Conservation (phyloP, 2,888 invertebrate species). For the Agrochola macilenta region DNA sequence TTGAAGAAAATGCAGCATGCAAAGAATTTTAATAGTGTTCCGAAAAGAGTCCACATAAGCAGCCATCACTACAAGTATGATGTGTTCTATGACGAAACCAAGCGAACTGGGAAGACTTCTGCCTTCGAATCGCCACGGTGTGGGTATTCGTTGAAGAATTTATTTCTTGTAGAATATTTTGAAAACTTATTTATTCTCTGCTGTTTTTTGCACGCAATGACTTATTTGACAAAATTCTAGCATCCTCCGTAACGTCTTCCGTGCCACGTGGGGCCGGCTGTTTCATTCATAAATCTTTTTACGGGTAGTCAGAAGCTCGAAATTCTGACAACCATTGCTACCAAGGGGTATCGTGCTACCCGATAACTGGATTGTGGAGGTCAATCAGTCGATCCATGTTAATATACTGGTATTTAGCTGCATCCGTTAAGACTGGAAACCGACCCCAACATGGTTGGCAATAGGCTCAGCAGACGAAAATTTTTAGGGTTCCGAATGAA, state of each 20-base stretch:
- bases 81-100: slow-evolving; percentile 62
- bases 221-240: background rate
- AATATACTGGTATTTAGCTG: no score
- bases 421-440: no score
- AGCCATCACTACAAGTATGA: slow-evolving; percentile 72
- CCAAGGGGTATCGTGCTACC: no score
- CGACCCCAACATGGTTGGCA: no score
- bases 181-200: background rate
- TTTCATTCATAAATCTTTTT: background rate
- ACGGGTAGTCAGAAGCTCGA: background rate
- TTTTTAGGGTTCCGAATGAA: no score
- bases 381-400: no score
- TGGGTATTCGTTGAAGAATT: slow-evolving; percentile 28
- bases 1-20: slow-evolving; percentile 17
- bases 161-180: background rate
- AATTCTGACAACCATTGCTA: no score
- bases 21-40: slow-evolving; percentile 31
- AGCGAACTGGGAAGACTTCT: background rate
- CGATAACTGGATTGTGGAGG: no score
- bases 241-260: no score
- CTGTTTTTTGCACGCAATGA: background rate
- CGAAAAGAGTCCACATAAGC: slow-evolving; percentile 68
- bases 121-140: background rate
- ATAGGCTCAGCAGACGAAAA: no score
- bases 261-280: background rate